Evolutionary conservation across 2,888 invertebrate genomes (phyloP).

Genomic region (Eupithecia subfuscata): DNA sequence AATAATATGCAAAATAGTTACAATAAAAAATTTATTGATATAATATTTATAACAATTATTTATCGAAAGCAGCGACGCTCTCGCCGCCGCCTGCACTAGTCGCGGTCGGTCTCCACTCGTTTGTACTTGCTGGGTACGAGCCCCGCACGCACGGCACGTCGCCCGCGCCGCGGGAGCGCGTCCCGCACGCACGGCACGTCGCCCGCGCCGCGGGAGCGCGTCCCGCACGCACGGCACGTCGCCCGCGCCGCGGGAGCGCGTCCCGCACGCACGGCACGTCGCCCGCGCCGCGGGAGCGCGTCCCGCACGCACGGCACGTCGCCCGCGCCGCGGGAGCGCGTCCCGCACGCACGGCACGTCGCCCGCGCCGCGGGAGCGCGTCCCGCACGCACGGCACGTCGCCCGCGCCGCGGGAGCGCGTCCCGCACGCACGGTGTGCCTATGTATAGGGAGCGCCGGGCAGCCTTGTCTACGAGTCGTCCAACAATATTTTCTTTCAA

Average conservation of each 20-base stretch:
- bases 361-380: slow-evolving; percentile 43
- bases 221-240: no score
- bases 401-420: neutral
- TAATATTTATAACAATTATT: slow-evolving; percentile 78
- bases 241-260: slow-evolving; percentile 43
- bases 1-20: slow-evolving; percentile 50
- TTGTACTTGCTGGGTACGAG: slow-evolving; percentile 61
- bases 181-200: no score
- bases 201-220: slow-evolving; percentile 43
- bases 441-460: slow-evolving; percentile 40
- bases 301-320: neutral
- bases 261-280: no score
- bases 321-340: no score
- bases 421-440: neutral
- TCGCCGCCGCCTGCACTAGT: slow-evolving; percentile 49
- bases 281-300: slow-evolving; percentile 21
- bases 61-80: slow-evolving; percentile 53
- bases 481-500: neutral
- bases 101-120: slow-evolving; percentile 54
- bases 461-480: slow-evolving; percentile 18
- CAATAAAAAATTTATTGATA: slow-evolving; percentile 83
- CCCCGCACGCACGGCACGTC: no score
- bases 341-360: neutral
- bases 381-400: neutral
- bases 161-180: slow-evolving; percentile 43